Percentiles rank a stretch among this genome's conserved stretches.
Conservation (phyloP, 2,113 vertebrate genomes). For the Pionites leucogaster region DNA sequence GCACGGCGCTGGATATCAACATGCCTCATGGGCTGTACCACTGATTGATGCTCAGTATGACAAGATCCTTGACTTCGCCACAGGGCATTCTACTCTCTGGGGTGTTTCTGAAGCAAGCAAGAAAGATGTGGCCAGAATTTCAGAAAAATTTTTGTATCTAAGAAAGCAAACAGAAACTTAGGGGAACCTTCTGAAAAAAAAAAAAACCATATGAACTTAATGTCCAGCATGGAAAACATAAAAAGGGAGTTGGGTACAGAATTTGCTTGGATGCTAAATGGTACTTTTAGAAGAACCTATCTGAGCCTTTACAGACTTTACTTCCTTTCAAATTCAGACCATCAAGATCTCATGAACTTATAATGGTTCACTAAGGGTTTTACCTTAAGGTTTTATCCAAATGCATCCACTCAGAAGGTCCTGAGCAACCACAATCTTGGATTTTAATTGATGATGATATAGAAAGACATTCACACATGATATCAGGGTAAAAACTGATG, state of each 20-base stretch:
- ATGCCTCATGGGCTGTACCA: rapidly evolving
- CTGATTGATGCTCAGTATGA: background rate
- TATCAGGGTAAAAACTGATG: background rate
- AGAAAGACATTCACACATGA: background rate
- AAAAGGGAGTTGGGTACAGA: background rate
- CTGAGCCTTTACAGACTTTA: background rate
- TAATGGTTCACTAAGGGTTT: background rate
- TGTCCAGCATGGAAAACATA: background rate
- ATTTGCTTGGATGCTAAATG: background rate
- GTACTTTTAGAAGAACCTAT: background rate
- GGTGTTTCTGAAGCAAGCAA: background rate
- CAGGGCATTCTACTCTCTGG: background rate
- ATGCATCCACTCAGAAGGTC: background rate
- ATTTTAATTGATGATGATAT: background rate
- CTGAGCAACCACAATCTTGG: background rate
- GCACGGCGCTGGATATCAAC: rapidly evolving
- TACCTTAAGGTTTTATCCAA: background rate
- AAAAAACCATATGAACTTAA: background rate
- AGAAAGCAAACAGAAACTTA: background rate
- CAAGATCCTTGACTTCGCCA: background rate
- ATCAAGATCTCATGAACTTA: background rate
- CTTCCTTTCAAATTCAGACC: background rate
- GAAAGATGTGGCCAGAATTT: background rate
- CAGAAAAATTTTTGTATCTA: background rate
- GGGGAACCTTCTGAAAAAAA: background rate